These are phyloP conservation scores for Tapirus terrestris DNA, from an alignment of 2,113 vertebrate genomes.

Conservation along the genomic window DNA sequence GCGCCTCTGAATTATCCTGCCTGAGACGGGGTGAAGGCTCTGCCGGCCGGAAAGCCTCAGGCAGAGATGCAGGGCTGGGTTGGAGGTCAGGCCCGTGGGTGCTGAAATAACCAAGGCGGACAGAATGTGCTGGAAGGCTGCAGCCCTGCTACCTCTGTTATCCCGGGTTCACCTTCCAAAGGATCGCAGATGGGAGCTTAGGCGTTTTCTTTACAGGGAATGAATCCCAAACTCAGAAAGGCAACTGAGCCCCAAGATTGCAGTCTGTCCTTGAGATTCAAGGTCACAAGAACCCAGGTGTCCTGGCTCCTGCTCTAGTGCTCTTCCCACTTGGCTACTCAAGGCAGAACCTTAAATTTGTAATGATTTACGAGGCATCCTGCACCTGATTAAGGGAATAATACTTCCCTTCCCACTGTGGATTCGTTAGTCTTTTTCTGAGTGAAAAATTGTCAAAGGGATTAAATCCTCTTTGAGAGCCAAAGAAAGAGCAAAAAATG, in stretches of 20 bases:
- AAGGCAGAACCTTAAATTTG: conserved; percentile 20
- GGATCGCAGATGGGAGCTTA: neutral
- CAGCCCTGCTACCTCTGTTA: neutral
- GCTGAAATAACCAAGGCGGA: neutral
- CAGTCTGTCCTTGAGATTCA: neutral
- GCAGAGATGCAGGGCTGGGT: neutral
- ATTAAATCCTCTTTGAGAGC: conserved; percentile 61
- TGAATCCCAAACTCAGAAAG: neutral
- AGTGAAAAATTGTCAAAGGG: conserved; percentile 63
- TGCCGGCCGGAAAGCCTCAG: neutral
- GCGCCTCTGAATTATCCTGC: neutral
- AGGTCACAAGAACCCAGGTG: neutral
- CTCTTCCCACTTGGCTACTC: neutral
- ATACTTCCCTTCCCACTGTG: neutral
- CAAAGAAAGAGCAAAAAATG: conserved; percentile 42
- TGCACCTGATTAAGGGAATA: conserved; percentile 23
- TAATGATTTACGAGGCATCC: conserved; percentile 36
- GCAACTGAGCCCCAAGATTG: neutral
- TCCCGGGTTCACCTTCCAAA: accelerated
- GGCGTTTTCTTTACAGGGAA: neutral
- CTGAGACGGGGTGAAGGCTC: neutral
- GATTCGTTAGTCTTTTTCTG: conserved; percentile 49
- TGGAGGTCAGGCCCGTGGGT: neutral
- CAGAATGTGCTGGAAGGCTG: accelerated
- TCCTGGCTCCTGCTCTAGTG: neutral